A percentile compares a stretch with the other conserved stretches of the same genome.
phyloP scores from a whole-genome alignment of 64 coral and sea anemone genomes.

The Dendronephthya gigantea region DNA sequence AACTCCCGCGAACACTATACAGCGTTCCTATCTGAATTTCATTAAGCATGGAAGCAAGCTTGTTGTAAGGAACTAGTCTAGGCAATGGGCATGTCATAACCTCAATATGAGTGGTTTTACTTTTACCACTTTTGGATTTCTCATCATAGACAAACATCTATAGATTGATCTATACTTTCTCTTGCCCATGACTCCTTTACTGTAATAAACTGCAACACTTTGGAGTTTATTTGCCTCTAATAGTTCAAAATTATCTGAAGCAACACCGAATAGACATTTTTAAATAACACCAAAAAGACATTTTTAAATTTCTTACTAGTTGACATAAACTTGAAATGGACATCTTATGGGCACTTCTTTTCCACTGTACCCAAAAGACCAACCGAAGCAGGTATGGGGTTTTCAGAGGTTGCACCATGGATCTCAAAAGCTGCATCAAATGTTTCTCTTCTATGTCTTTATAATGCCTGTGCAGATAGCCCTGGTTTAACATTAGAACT shows the following conservation, averaged over 20 bases:
- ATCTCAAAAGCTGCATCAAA: not conserved
- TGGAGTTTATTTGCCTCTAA: constrained; percentile 40
- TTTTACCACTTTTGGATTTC: constrained; percentile 32
- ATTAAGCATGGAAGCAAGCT: constrained; percentile 29
- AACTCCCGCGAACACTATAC: constrained; percentile 42
- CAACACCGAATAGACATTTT: no score
- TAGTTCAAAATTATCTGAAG: constrained; percentile 26
- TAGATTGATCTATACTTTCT: constrained; percentile 40
- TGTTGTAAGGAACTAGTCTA: constrained; percentile 49
- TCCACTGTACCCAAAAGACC: not conserved
- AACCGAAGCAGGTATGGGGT: not conserved
- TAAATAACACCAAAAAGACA: constrained; percentile 24
- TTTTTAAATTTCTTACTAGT: constrained; percentile 12
- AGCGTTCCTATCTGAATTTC: constrained; percentile 41
- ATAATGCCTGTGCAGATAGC: not conserved
- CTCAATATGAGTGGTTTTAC: constrained; percentile 38
- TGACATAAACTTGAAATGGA: not conserved
- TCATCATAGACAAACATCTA: constrained; percentile 4
- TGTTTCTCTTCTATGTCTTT: not conserved
- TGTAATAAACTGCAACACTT: constrained; percentile 58
- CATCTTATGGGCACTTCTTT: not conserved
- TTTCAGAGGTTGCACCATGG: not conserved
- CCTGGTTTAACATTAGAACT: not conserved
- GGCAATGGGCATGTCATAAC: constrained; percentile 37
- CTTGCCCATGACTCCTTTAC: constrained; percentile 59